Evolutionary conservation across 2,888 invertebrate species (phyloP).

Genomic region (Auanema freiburgensis): DNA sequence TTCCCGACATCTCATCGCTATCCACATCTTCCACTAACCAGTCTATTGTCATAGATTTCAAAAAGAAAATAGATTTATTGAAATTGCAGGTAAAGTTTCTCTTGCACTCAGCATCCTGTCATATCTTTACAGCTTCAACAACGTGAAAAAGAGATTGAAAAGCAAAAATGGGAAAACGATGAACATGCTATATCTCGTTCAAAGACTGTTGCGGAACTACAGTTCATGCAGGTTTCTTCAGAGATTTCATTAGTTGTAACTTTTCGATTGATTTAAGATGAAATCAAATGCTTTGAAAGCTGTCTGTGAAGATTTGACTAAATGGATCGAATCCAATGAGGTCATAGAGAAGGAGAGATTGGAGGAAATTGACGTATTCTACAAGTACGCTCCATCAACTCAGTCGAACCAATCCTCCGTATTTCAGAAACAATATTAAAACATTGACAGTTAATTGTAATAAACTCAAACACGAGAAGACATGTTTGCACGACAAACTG

Average conservation of each 20-base stretch:
- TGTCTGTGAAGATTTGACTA: conserved; percentile 13
- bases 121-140: conserved; percentile 11
- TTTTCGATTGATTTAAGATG: conserved; percentile 4
- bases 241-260: background rate
- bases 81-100: conserved; percentile 13
- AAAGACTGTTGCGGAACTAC: conserved; percentile 7
- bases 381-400: conserved; percentile 9
- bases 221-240: conserved; percentile 11
- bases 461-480: conserved; percentile 11
- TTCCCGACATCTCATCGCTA: conserved; percentile 17
- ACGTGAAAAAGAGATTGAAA: conserved; percentile 13
- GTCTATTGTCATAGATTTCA: conserved; percentile 11
- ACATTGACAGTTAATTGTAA: conserved; percentile 4
- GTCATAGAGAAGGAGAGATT: conserved; percentile 9
- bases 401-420: background rate
- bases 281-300: conserved; percentile 10
- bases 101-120: background rate
- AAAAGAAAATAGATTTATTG: conserved; percentile 10
- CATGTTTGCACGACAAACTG: conserved; percentile 12
- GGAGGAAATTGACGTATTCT: conserved; percentile 11
- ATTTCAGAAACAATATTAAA: conserved; percentile 14
- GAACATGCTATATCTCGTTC: conserved; percentile 3
- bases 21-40: conserved; percentile 9
- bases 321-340: conserved; percentile 12
- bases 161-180: conserved; percentile 22